Evolutionary conservation across 2,113 vertebrate genomes (phyloP).

Genomic region (Oxygymnocypris stewartii): DNA sequence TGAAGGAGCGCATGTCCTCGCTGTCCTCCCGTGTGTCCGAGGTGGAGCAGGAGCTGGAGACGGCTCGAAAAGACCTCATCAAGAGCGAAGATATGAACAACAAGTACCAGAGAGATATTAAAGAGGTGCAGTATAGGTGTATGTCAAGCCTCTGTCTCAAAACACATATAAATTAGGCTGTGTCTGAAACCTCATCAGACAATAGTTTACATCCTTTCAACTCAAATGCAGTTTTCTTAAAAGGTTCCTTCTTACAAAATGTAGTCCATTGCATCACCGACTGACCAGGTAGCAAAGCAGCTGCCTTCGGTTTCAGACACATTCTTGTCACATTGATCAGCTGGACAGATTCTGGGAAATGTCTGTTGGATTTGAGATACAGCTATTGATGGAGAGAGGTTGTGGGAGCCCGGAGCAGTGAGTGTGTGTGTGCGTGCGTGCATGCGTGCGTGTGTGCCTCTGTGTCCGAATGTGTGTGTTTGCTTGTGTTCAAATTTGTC

Average conservation of each 20-base stretch:
- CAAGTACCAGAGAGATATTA: constrained; percentile 98
- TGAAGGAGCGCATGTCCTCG: constrained; percentile 96
- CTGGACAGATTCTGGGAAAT: not conserved
- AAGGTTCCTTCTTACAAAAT: not conserved
- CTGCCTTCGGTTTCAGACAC: not conserved
- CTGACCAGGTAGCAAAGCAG: not conserved
- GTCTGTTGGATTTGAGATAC: not conserved
- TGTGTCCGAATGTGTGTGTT: constrained; percentile 26
- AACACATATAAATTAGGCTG: not conserved
- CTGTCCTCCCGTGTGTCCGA: constrained; percentile 93
- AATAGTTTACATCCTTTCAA: not conserved
- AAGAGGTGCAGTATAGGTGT: constrained; percentile 81
- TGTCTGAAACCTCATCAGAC: not conserved
- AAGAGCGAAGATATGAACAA: constrained; percentile 98
- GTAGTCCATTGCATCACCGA: not conserved
- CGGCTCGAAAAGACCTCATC: constrained; percentile 94
- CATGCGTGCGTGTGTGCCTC: constrained; percentile 12
- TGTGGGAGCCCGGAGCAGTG: not conserved
- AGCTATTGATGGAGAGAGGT: not conserved
- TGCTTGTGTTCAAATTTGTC: constrained; percentile 24
- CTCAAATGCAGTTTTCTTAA: not conserved
- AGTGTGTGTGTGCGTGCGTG: not conserved
- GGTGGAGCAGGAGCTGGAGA: constrained; percentile 96
- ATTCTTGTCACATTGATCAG: not conserved
- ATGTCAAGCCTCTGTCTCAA: not conserved